A percentile compares a stretch with the other conserved stretches of the same genome.
Evolutionary conservation across 2,113 vertebrate genomes (phyloP).

Genomic region (Hypocryptadius cinnamomeus): DNA sequence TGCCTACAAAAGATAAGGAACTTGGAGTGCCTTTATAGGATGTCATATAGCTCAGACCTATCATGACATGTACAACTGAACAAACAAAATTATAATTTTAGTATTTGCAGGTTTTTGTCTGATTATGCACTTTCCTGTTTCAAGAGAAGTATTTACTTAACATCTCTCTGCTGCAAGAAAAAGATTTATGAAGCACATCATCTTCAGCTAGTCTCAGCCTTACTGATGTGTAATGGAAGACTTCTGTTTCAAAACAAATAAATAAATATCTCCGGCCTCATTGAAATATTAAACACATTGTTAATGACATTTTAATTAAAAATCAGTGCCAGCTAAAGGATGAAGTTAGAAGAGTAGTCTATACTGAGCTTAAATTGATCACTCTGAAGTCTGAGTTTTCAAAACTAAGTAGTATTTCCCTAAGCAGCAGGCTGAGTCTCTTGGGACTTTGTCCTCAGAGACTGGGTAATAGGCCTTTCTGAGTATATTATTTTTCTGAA

Average conservation of each 20-base stretch:
- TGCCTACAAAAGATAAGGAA: conserved; percentile 23
- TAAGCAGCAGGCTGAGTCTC: background rate
- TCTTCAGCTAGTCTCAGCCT: background rate
- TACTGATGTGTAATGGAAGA: background rate
- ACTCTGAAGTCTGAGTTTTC: background rate
- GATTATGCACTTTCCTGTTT: conserved; percentile 41
- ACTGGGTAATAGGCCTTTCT: background rate
- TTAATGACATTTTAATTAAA: background rate
- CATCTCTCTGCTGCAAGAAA: background rate
- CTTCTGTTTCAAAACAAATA: background rate
- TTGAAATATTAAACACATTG: background rate
- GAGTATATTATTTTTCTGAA: background rate
- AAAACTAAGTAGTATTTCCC: background rate
- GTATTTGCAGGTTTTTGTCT: conserved; percentile 5
- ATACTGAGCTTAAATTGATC: background rate
- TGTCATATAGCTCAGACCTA: background rate
- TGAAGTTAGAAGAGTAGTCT: background rate
- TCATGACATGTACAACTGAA: conserved; percentile 41
- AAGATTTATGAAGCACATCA: background rate
- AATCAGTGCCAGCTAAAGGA: background rate
- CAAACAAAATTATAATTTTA: conserved; percentile 53
- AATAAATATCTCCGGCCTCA: background rate
- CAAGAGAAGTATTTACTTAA: conserved; percentile 17
- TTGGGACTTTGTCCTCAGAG: background rate
- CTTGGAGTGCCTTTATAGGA: conserved; percentile 15